Evolutionary conservation across 2,797 vertebrate species (phyloP).

Genomic region (Cryptoprocta ferox): DNA sequence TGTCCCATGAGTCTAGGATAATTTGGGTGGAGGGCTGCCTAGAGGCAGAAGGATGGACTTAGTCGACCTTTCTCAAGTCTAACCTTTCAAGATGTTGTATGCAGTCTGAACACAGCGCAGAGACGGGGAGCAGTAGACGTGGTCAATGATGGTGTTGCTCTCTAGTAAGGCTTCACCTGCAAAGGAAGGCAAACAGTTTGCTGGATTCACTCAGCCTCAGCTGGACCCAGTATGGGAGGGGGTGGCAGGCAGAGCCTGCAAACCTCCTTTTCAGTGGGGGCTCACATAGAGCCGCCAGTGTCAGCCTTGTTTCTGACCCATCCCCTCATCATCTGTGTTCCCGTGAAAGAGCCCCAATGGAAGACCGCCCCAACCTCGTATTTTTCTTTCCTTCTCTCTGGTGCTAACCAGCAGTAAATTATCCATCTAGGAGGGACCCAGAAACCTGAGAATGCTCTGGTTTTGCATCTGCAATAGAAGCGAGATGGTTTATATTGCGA

Average conservation of each 20-base stretch:
- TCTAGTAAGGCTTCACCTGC: conserved; percentile 96
- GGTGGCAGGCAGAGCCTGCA: background rate
- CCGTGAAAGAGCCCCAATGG: background rate
- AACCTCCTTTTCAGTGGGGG: background rate
- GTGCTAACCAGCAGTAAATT: background rate
- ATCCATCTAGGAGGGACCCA: background rate
- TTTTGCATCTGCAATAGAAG: background rate
- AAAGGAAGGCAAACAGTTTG: background rate
- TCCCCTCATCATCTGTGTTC: background rate
- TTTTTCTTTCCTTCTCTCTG: background rate
- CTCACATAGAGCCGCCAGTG: fast-evolving
- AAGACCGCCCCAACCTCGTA: background rate
- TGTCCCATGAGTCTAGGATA: background rate
- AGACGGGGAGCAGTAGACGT: conserved; percentile 97
- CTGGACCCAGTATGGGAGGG: background rate
- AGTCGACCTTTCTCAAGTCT: background rate
- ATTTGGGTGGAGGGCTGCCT: too few relatives aligned
- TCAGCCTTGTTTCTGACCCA: background rate
- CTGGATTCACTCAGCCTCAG: background rate
- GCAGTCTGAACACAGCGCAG: conserved; percentile 98
- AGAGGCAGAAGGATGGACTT: background rate
- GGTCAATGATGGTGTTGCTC: conserved; percentile 92
- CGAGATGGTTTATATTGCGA: background rate
- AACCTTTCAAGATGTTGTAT: conserved; percentile 96
- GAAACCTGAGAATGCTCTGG: background rate